Evolutionary conservation across 2,888 invertebrate species (phyloP), one percentile per base, ranked within the genome.

Genomic region (Seladonia tumulorum): DNA sequence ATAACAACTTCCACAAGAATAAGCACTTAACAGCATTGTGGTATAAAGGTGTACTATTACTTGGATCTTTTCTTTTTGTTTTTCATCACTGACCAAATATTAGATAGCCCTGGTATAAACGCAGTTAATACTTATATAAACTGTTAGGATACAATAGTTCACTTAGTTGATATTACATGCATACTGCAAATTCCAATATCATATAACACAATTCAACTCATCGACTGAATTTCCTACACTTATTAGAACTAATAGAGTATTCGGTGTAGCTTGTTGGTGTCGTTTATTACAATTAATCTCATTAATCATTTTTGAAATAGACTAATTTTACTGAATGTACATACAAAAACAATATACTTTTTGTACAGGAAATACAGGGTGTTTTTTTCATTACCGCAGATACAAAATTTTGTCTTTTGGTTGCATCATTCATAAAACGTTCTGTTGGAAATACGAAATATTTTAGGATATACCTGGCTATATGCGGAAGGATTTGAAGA

Each of bases 181-280:
- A 73, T 85, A 86, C 57, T 80, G 68, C 74, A 81, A 79, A 81
- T 71, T 70, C 35, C 79, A 84, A 75, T 75, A 74, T 88, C 85
- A 87, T 84, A 57, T 88, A 86, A 88, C 84, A 87, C 80, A 68
- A 87, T 78, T 85, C 84, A 80, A 81, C 74, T 86, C 87, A 90
- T 90, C 74, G 80, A 87, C 82, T 87, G 87, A 81, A 84, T 85
- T 81, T 86, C 77, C 86, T 86, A 82, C 76, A 86, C 86, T 88
- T 82, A 76, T 89, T 93, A 92, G 91, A 92, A 91, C 86, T 90
- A 91, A 93, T 93, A 93, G 91, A 90, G 71, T 89, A 87, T 90
- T 93, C 88, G 87, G 85, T 91, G 91, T 93, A 93, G 93, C 91
- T 93, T 93, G 91, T 93, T 93, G 92, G 91, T 93, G 93, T 92